Base-by-base conservation (phyloP, 1,140 invertebrate species). In the Tetramorium alpestre region DNA sequence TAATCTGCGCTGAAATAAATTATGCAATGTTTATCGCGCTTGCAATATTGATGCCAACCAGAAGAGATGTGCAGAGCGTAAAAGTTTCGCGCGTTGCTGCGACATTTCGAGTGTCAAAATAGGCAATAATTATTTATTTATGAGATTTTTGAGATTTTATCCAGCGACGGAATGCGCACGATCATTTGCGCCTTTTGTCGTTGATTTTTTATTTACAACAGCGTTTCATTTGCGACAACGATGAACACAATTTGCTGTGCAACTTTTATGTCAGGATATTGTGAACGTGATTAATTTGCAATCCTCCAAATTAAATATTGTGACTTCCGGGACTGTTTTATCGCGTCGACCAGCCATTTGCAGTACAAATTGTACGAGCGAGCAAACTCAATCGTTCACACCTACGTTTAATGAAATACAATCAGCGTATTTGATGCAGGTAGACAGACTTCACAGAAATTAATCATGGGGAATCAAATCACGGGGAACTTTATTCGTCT, bases 221-320 rank as follows among this genome's bases (percentile, higher is more conserved):
- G 54, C 13, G 13, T 16, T 70, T 44, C 8, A 51, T 28, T 67
- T 41, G 41, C 54, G 33, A 38, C 69, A 44, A 58, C 28, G 67
- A 58, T 28, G 6, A 18, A 8, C 38, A 11, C 38, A 11, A 72
- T 72, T 72, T 11, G 44, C 25, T n/a, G 51, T 60, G 41, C 38
- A 70, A 81, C 22, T 81, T 70, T 72, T 56, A 70, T n/a, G 47
- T 58, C 80, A 28, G 13, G 33, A 80, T 60, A 73, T 84, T 38
- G 3, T 33, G 64, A 69, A 69, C 67, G 67, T 38, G 54, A 84
- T 84, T 84, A 84, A 84, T 84, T 84, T 73, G 69, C 69, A 47
- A 49, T 47, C 41, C 41, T 60, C 56, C 25, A 73, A 73, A 84
- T 84, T 73, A 73, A 73, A 73, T 73, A 84, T 10, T 33, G 67